Percentiles rank a stretch among this genome's conserved stretches.
These are phyloP conservation scores for Triplophysa dalaica DNA, from an alignment of 2,113 vertebrate genomes.

Conservation along the genomic window DNA sequence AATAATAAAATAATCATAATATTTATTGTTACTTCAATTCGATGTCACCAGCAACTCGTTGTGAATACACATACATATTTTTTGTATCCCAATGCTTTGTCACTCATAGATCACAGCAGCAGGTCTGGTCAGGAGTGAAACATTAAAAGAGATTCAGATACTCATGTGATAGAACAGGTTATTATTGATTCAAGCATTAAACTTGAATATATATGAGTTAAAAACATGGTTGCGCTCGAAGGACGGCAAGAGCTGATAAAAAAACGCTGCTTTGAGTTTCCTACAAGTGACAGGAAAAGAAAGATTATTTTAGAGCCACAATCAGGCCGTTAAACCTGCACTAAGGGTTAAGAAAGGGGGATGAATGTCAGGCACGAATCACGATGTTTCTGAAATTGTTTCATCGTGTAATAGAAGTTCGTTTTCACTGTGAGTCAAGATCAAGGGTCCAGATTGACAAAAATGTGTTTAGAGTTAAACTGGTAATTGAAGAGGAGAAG, in stretches of 20 bases:
- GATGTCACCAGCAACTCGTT: no score
- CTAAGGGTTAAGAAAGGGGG: not conserved
- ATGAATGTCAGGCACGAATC: not conserved
- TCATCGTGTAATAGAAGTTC: slow-evolving; percentile 16
- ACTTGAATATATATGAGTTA: no score
- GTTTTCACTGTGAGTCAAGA: slow-evolving; percentile 39
- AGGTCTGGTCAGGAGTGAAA: no score
- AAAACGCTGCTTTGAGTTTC: slow-evolving; percentile 7
- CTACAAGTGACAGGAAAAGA: slow-evolving; percentile 42
- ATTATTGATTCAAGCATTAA: slow-evolving; percentile 38
- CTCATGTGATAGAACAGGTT: slow-evolving; percentile 42
- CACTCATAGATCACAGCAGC: no score
- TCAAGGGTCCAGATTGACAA: slow-evolving; percentile 30
- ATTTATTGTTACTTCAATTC: no score
- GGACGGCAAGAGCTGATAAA: no score
- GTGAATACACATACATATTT: no score
- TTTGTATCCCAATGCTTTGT: no score
- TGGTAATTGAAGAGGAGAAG: slow-evolving; percentile 10
- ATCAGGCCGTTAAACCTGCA: slow-evolving; percentile 45
- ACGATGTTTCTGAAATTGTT: slow-evolving; percentile 38
- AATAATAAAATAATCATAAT: no score
- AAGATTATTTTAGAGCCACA: slow-evolving; percentile 44
- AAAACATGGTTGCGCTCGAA: no score
- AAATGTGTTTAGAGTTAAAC: slow-evolving; percentile 11
- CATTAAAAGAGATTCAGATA: not conserved